Evolutionary conservation across 1,140 invertebrate species (phyloP), one percentile per base, ranked within the genome.

Genomic region (Pseudomyrmex flavicornis): DNA sequence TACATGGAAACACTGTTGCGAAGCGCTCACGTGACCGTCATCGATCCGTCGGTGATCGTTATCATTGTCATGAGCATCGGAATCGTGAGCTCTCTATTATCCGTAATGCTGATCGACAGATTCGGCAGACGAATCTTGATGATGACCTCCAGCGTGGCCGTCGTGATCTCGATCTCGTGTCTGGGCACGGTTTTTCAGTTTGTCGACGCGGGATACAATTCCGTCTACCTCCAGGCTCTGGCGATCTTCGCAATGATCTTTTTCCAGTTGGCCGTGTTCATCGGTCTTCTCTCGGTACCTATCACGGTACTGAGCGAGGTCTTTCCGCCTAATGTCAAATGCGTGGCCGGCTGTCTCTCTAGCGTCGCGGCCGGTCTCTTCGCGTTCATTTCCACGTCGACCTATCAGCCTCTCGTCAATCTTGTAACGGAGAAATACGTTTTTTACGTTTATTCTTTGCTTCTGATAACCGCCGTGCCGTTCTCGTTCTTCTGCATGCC

Each of bases 1-100:
- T 97, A 97, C 90, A 95, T 97, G 20, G 96, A 97, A 74, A 95
- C 95, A 54, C 97, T 98, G 85, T 96, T 98, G 87, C 95, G 95
- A 44, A 92, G 94, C 63, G 95, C 95, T 12, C 50, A 96, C 72
- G 94, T 94, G 1, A 93, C 65, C 8, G 26, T 93, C 0, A 88
- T 96, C 17, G 90, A 93, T 0, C 90, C 95, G 1, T 90, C 94
- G 54, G 90, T 93, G 77, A 93, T 94, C 10, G 95, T 96, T 35
- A 96, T 97, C 22, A 93, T 97, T 20, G 95, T 97, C 82, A 96
- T 96, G 13, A 89, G 93, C 0, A 95, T 96, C 1, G 96, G 97
- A 84, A 94, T 98, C 2, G 79, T 95, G 2, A 95, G 95, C 0
- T 95, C 95, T 0, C 91, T 95, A 5, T 89, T 95, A 63, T 95